Conservation (phyloP, 30 jellyfish, hydroid and myxozoan genomes). For the Cassiopea andromeda region DNA sequence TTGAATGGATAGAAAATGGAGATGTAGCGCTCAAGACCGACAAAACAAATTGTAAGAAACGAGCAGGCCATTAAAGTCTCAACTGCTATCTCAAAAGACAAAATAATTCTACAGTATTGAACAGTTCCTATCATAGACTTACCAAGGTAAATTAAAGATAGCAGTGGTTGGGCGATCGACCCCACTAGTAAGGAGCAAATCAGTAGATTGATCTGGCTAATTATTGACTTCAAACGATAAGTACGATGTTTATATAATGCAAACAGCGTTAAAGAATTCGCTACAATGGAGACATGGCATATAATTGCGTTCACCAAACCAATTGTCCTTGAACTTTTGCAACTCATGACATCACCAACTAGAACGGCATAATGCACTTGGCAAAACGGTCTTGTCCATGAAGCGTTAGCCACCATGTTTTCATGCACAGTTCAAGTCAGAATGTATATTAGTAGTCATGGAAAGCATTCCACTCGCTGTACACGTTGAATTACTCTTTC, state of each 20-base stretch:
- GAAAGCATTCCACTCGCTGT: no score
- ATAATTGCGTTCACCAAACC: conserved; percentile 5
- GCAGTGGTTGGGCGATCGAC: conserved; percentile 27
- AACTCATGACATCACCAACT: neutral
- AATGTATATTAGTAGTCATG: no score
- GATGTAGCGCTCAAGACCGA: conserved; percentile 40
- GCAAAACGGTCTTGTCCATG: neutral
- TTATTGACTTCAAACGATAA: neutral
- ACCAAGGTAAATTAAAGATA: neutral
- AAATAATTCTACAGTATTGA: neutral
- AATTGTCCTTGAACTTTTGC: neutral
- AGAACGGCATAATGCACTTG: neutral
- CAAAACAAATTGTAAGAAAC: conserved; percentile 39
- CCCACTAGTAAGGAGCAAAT: conserved; percentile 29
- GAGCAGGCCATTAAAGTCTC: conserved; percentile 23
- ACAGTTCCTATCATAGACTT: no score
- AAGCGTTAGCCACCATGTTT: neutral
- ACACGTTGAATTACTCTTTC: no score
- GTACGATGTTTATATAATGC: conserved; percentile 2
- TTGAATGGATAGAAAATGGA: conserved; percentile 58
- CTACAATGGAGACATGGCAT: conserved; percentile 17
- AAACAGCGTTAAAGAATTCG: conserved; percentile 14
- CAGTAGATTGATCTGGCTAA: conserved; percentile 10
- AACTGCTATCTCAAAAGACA: conserved; percentile 18
- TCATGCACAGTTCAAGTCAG: no score